Conservation (phyloP, 2,888 invertebrate genomes). For the Polyploca ridens region DNA sequence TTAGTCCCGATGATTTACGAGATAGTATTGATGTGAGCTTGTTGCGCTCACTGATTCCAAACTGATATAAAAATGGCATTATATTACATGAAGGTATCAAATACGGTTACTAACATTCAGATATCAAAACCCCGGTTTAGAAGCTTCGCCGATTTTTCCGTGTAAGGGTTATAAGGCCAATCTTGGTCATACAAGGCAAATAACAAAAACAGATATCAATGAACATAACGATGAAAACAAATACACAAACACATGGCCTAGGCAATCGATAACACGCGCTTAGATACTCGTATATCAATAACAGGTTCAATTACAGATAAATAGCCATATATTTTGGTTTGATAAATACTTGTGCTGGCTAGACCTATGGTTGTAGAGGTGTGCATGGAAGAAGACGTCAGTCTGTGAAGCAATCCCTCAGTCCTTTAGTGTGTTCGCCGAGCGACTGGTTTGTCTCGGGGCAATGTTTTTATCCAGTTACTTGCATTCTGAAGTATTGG, state of each 20-base stretch:
- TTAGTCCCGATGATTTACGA: conserved; percentile 59
- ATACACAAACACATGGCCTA: conserved; percentile 1
- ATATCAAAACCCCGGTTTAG: not conserved
- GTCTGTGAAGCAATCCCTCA: conserved; percentile 48
- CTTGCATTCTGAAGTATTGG: conserved; percentile 80
- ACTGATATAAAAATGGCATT: conserved; percentile 20
- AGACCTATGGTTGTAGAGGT: conserved; percentile 19
- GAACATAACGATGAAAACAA: not conserved
- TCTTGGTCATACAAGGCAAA: too few species aligned
- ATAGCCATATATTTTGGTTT: not conserved
- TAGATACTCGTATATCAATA: not conserved
- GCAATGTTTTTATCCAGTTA: conserved; percentile 81
- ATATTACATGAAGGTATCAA: not conserved
- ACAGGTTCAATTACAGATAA: not conserved
- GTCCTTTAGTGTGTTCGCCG: conserved; percentile 42
- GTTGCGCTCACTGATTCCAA: conserved; percentile 41
- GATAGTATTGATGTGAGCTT: conserved; percentile 68
- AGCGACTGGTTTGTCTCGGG: conserved; percentile 77
- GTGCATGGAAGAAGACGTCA: conserved; percentile 44
- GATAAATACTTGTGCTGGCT: conserved; percentile 15
- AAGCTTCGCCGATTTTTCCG: too few species aligned
- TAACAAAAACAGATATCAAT: not conserved
- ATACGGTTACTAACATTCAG: not conserved
- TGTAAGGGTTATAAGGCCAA: too few species aligned
- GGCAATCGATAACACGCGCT: not conserved